phyloP scores from a whole-genome alignment of 2,113 vertebrate species.

The Gavialis gangeticus region DNA sequence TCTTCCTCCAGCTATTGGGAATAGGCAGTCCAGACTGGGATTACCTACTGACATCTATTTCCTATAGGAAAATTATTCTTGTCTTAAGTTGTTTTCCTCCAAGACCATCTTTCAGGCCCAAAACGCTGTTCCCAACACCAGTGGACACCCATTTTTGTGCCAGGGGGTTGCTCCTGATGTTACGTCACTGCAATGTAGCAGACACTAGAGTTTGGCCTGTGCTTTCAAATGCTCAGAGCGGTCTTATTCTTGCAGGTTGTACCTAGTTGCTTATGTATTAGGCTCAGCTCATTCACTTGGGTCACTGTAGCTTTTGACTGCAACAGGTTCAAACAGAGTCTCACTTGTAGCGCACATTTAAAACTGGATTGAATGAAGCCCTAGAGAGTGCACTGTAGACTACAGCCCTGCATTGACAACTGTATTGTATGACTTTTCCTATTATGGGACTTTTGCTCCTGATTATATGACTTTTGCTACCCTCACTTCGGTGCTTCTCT shows the following conservation, averaged over 20 bases:
- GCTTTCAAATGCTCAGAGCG: neutral
- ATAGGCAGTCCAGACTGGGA: neutral
- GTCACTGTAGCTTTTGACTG: neutral
- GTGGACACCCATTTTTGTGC: neutral
- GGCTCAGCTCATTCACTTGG: neutral
- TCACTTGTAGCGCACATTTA: neutral
- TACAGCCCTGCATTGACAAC: rapidly evolving
- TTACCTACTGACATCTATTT: neutral
- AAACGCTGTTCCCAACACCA: rapidly evolving
- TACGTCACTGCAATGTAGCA: neutral
- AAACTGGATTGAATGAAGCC: rapidly evolving
- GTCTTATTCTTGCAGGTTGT: neutral
- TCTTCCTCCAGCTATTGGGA: neutral
- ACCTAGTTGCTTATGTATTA: neutral
- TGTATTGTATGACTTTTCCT: neutral
- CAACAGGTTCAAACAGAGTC: neutral
- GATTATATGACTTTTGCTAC: neutral
- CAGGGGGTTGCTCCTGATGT: no score
- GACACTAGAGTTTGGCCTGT: rapidly evolving
- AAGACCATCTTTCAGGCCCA: neutral
- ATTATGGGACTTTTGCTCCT: neutral
- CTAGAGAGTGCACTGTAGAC: neutral
- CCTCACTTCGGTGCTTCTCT: neutral
- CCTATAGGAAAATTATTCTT: neutral
- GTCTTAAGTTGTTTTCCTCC: neutral